phyloP scores from a whole-genome alignment of 2,888 invertebrate genomes.

The Eilema caniola region DNA sequence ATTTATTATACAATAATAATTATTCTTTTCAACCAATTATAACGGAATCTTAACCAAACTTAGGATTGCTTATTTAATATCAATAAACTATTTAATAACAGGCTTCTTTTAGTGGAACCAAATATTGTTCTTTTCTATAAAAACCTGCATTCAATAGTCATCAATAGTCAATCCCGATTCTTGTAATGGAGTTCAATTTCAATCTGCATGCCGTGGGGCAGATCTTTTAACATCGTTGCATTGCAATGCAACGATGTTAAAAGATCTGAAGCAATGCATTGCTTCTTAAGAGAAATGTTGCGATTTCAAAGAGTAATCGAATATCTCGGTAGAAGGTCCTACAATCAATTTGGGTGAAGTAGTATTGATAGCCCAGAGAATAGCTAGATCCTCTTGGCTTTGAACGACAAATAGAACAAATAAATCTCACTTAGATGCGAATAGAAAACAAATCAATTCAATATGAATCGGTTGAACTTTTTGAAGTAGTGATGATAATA shows the following conservation, averaged over 20 bases:
- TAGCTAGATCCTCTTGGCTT: conserved; percentile 42
- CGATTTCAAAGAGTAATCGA: conserved; percentile 37
- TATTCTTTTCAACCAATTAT: too few relatives aligned
- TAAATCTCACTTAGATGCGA: conserved; percentile 50
- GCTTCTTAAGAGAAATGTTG: conserved; percentile 35
- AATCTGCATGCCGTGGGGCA: not conserved
- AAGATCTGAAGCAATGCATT: too few relatives aligned
- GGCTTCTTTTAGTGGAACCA: not conserved
- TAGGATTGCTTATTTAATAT: too few relatives aligned
- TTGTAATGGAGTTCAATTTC: not conserved
- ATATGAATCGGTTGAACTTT: not conserved
- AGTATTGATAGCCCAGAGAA: conserved; percentile 39
- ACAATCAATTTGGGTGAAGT: conserved; percentile 44
- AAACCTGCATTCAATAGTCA: not conserved
- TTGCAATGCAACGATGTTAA: too few relatives aligned
- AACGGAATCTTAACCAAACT: too few relatives aligned
- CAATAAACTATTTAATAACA: too few relatives aligned
- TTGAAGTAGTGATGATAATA: not conserved
- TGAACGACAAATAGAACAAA: conserved; percentile 51
- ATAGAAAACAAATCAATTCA: conserved; percentile 40
- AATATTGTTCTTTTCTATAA: not conserved
- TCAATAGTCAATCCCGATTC: not conserved
- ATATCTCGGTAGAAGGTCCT: conserved; percentile 32
- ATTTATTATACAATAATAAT: too few relatives aligned
- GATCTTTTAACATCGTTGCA: not conserved